Base-by-base conservation (phyloP, 2,113 vertebrate species). In the Cephalopholis sonnerati region DNA sequence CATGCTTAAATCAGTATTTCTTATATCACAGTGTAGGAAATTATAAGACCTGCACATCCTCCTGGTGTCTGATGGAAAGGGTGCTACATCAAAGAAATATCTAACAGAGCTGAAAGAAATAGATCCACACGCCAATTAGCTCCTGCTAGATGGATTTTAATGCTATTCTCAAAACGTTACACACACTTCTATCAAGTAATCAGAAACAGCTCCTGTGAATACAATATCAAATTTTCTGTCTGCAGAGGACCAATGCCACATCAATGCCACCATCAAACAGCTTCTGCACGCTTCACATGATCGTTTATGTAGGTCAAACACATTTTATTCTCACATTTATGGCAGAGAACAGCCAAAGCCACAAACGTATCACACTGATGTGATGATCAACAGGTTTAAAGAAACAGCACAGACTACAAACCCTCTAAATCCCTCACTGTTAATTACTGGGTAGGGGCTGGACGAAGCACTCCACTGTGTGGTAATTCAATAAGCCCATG, bases 401-500 rank as follows among this genome's bases (percentile, higher is more conserved):
- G 68, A 79, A 87, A 86, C 50, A 85, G 70, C 63, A 72, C 65
- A 69, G 58, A 84, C 77, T 82, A 64, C 58, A 93, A 93, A 89
- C 81, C 59, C 50, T 58, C 67, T 48, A 92, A 93, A 91, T 91
- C 87, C 79, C 74, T 90, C n/a, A 79, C 74, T 88, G 83, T 89
- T 94, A 92, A 94, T 94, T 92, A 92, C 84, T 83, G 83, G 76
- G 46, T 70, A 81, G 62, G 83, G 87, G 80, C 78, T 82, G 67
- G 54, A 90, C 83, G 87, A 83, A 91, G 81, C 76, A 25, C 83
- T 92, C 75, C 81, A 74, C 83, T 85, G 85, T 88, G 89, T 74
- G 65, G 85, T 91, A 93, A 94, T 92, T 93, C 93, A 94, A 93
- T 93, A 93, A 95, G 79, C 89, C 73, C 83, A 78, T 72, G 81